Percentiles rank a stretch among this genome's conserved stretches.
phyloP scores from a whole-genome alignment of 2,888 invertebrate genomes.

The Vanessa cardui region DNA sequence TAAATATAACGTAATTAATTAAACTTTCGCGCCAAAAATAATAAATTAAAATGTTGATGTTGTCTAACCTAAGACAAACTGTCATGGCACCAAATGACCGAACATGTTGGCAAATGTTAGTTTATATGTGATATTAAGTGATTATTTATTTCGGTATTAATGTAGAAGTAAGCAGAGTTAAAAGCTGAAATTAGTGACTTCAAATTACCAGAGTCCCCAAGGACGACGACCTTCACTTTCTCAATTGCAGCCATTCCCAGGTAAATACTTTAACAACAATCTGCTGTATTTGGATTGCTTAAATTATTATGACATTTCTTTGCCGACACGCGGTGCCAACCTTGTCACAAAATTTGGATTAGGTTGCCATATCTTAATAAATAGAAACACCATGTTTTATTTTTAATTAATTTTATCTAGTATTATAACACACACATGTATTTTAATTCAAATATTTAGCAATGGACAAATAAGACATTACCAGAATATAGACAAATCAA shows the following conservation, averaged over 20 bases:
- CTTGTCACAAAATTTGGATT: conserved; percentile 10
- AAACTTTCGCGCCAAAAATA: conserved; percentile 49
- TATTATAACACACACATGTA: neutral
- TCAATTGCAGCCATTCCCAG: conserved; percentile 90
- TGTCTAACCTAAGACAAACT: conserved; percentile 55
- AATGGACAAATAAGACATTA: neutral
- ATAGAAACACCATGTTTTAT: neutral
- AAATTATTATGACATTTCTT: conserved; percentile 44
- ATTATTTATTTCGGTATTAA: conserved; percentile 16
- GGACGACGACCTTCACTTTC: conserved; percentile 94
- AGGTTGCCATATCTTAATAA: conserved; percentile 30
- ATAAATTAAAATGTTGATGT: conserved; percentile 44
- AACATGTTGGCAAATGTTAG: conserved; percentile 63
- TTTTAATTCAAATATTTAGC: too few relatives aligned
- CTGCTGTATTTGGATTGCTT: conserved; percentile 42
- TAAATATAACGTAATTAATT: neutral
- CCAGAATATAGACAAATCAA: neutral
- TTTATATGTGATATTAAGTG: conserved; percentile 37
- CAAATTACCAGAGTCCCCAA: conserved; percentile 93
- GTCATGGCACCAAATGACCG: conserved; percentile 59
- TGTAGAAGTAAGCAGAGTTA: conserved; percentile 46
- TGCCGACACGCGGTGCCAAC: conserved; percentile 34
- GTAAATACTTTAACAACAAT: conserved; percentile 64
- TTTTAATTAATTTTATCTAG: neutral
- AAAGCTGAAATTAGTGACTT: conserved; percentile 43